These are phyloP conservation scores for Napeogenes inachia DNA, from an alignment of 2,888 invertebrate genomes.

Conservation along the genomic window DNA sequence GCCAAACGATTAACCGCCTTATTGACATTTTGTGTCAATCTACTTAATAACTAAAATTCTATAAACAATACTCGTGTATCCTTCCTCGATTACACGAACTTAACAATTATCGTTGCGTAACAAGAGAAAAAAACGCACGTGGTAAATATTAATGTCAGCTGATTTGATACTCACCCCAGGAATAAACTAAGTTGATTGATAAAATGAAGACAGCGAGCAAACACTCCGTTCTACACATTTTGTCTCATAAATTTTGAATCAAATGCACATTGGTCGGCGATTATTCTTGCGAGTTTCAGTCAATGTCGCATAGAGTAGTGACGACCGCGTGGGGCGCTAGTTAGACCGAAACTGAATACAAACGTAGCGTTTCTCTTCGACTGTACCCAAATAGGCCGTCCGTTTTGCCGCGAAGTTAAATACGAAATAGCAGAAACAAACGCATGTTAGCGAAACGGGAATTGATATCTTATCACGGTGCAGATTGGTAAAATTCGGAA, in stretches of 20 bases:
- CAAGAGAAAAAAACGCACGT: constrained; percentile 59
- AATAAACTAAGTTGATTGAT: constrained; percentile 49
- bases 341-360: constrained; percentile 58
- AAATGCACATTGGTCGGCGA: constrained; percentile 59
- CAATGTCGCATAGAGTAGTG: constrained; percentile 47
- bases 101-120: constrained; percentile 56
- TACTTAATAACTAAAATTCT: constrained; percentile 22
- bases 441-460: constrained; percentile 36
- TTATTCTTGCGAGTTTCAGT: constrained; percentile 57
- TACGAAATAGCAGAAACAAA: constrained; percentile 60
- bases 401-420: constrained; percentile 45
- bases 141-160: constrained; percentile 60
- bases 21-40: constrained; percentile 47
- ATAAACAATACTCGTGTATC: constrained; percentile 12
- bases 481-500: constrained; percentile 27
- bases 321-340: constrained; percentile 57
- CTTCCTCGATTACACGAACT: constrained; percentile 16
- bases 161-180: constrained; percentile 71
- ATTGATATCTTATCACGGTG: constrained; percentile 45
- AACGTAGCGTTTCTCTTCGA: constrained; percentile 3
- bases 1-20: constrained; percentile 73
- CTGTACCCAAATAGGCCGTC: constrained; percentile 26
- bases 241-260: constrained; percentile 60
- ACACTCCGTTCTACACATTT: constrained; percentile 65
- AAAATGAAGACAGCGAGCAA: constrained; percentile 50